These are phyloP conservation scores for Oryzias celebensis DNA, from an alignment of 2,113 vertebrate genomes.

Conservation along the genomic window DNA sequence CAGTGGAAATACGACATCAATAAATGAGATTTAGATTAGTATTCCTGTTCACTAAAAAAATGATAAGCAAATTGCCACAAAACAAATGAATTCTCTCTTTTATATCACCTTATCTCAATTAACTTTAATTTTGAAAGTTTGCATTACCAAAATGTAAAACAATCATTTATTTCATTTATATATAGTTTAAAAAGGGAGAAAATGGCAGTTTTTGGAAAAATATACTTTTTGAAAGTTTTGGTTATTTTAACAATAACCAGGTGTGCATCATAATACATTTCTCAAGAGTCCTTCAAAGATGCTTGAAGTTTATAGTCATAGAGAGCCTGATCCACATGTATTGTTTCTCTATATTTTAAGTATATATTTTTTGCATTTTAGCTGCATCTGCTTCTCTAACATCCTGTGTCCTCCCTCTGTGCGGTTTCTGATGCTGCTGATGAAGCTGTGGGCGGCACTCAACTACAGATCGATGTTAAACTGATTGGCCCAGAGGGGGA, in stretches of 20 bases:
- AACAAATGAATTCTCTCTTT: neutral
- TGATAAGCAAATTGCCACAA: too few relatives aligned
- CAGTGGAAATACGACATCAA: too few relatives aligned
- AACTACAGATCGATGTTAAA: constrained; percentile 16
- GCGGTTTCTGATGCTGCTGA: neutral
- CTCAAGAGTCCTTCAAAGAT: too few relatives aligned
- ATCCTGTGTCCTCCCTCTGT: constrained; percentile 7
- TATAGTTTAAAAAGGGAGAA: too few relatives aligned
- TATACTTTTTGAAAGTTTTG: too few relatives aligned
- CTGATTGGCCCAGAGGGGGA: constrained; percentile 25
- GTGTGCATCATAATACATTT: too few relatives aligned
- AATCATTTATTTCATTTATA: neutral
- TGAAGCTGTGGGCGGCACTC: constrained; percentile 18
- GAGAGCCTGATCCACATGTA: too few relatives aligned
- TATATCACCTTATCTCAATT: neutral
- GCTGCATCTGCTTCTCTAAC: neutral
- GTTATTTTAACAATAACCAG: too few relatives aligned
- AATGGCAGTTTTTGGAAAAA: too few relatives aligned
- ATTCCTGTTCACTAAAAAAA: too few relatives aligned
- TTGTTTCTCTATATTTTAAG: neutral
- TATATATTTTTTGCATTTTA: neutral
- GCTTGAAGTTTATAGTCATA: too few relatives aligned
- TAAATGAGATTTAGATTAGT: too few relatives aligned
- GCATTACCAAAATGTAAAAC: neutral
- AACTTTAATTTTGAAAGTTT: neutral